Conservation (phyloP, 2,797 vertebrate species). For the Siniperca obscura region DNA sequence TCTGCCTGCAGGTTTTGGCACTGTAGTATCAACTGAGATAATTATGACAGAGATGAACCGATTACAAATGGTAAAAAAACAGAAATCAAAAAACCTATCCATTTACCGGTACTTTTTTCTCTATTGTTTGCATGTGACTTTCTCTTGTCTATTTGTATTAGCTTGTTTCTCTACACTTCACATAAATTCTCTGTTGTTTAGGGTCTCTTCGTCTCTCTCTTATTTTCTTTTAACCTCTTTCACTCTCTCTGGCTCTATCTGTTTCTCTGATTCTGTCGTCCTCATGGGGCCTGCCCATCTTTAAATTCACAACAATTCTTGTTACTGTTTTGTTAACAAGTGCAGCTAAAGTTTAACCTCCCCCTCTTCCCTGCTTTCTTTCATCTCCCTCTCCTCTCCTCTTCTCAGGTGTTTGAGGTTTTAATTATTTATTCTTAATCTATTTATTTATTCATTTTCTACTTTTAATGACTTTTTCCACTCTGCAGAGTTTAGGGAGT, state of each 20-base stretch:
- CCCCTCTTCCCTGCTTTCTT: slow-evolving; percentile 50
- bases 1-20: slow-evolving; percentile 49
- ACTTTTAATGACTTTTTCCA: slow-evolving; percentile 76
- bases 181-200: neutral
- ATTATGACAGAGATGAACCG: slow-evolving; percentile 56
- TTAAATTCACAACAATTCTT: slow-evolving; percentile 67
- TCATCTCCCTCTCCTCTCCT: slow-evolving; percentile 60
- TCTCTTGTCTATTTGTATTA: slow-evolving; percentile 14
- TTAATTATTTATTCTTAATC: slow-evolving; percentile 66
- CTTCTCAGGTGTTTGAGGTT: slow-evolving; percentile 67
- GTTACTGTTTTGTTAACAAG: slow-evolving; percentile 76
- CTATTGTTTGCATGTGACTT: slow-evolving; percentile 14
- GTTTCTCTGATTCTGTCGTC: slow-evolving; percentile 35
- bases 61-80: slow-evolving; percentile 36
- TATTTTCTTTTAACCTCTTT: slow-evolving; percentile 5
- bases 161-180: neutral
- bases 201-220: neutral
- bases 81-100: slow-evolving; percentile 3
- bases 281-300: slow-evolving; percentile 54
- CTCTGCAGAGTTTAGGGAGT: slow-evolving; percentile 54
- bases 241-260: slow-evolving; percentile 1
- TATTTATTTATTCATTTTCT: slow-evolving; percentile 55
- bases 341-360: slow-evolving; percentile 43
- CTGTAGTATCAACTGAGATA: slow-evolving; percentile 32
- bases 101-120: neutral